Conservation (phyloP, 2,888 invertebrate genomes). For the Barypeithes pellucidus region DNA sequence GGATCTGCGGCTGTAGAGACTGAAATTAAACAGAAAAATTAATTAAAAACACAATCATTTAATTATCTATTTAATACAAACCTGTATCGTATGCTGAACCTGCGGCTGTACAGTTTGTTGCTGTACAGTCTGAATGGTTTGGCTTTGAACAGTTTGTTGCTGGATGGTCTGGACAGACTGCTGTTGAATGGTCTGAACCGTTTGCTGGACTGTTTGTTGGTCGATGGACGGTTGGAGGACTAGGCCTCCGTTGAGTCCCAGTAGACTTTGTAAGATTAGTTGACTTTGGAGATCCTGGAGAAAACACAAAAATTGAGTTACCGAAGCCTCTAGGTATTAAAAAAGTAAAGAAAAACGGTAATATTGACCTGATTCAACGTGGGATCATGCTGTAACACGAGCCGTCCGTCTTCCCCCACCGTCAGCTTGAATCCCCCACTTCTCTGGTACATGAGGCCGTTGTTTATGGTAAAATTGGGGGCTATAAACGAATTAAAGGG, state of each 20-base stretch:
- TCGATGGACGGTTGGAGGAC: constrained; percentile 69
- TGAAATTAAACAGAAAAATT: constrained; percentile 43
- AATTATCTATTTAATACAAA: constrained; percentile 5
- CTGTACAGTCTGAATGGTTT: constrained; percentile 70
- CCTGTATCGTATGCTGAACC: constrained; percentile 64
- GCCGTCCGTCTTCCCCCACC: constrained; percentile 79
- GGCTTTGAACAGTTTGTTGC: constrained; percentile 69
- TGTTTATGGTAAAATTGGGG: constrained; percentile 69
- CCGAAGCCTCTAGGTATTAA: no score
- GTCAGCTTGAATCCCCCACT: constrained; percentile 78
- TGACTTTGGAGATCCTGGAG: constrained; percentile 69
- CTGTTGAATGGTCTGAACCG: constrained; percentile 70
- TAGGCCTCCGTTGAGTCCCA: constrained; percentile 68
- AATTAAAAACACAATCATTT: no score
- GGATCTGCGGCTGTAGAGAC: constrained; percentile 67
- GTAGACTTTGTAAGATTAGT: constrained; percentile 68
- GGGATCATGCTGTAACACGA: constrained; percentile 79
- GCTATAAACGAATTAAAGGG: constrained; percentile 67
- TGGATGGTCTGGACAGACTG: constrained; percentile 70
- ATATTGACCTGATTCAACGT: constrained; percentile 70
- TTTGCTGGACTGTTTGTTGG: constrained; percentile 69
- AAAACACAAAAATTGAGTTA: no score
- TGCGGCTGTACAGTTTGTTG: constrained; percentile 69
- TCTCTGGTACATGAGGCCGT: constrained; percentile 70
- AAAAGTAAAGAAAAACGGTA: no score